Evolutionary conservation across 2,888 invertebrate species (phyloP).

Genomic region (Leptopterna dolabrata): DNA sequence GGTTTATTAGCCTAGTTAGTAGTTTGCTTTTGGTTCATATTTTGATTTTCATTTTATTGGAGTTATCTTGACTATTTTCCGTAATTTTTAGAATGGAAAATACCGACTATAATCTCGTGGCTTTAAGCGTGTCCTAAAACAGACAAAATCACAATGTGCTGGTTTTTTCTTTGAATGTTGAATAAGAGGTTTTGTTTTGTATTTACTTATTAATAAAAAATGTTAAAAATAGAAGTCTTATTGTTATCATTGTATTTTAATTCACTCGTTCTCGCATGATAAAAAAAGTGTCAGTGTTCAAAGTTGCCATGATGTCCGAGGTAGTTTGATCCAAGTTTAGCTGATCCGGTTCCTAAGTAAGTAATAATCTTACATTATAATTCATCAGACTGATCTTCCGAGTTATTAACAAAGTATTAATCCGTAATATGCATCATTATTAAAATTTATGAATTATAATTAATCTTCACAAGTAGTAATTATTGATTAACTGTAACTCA

Average conservation of each 20-base stretch:
- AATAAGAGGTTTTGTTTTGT: conserved; percentile 1
- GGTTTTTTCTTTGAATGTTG: background rate
- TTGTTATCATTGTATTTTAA: background rate
- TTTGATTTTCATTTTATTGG: background rate
- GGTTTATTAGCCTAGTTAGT: background rate
- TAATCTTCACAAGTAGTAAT: background rate
- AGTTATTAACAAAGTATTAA: background rate
- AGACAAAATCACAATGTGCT: background rate
- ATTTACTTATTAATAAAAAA: background rate
- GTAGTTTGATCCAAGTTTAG: background rate
- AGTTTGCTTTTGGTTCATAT: conserved; percentile 3
- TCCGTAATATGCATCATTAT: background rate
- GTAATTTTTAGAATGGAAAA: background rate
- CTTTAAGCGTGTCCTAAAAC: background rate
- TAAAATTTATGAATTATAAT: background rate
- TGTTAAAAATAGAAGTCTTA: conserved; percentile 6
- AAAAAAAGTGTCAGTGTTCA: background rate
- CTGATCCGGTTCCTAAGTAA: background rate
- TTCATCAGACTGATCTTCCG: background rate
- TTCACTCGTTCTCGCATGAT: background rate
- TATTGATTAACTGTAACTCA: background rate
- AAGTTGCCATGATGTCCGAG: background rate
- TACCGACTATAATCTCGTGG: background rate
- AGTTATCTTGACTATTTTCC: background rate
- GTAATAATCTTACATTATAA: background rate